phyloP scores from a whole-genome alignment of 2,113 vertebrate genomes.

The Promerops cafer region DNA sequence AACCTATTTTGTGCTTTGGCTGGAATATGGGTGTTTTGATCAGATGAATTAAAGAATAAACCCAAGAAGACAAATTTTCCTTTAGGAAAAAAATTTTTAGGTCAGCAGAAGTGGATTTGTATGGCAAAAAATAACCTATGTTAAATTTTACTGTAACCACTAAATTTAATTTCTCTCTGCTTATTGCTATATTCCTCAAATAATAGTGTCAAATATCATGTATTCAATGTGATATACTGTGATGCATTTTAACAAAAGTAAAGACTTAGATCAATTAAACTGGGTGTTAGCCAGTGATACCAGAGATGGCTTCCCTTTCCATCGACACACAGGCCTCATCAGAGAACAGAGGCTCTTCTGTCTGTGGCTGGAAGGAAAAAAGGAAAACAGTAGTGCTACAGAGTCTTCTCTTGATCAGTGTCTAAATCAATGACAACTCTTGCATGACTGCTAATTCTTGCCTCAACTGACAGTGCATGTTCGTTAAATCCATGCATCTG shows the following conservation, averaged over 20 bases:
- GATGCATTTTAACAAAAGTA: not conserved
- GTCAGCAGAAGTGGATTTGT: not conserved
- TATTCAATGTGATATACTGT: not conserved
- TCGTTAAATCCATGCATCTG: not conserved
- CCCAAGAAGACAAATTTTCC: not conserved
- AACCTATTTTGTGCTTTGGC: not conserved
- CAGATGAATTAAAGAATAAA: not conserved
- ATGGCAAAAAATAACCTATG: not conserved
- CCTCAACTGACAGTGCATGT: not conserved
- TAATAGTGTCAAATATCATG: not conserved
- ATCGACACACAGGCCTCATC: not conserved
- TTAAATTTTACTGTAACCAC: not conserved
- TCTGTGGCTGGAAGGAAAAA: not conserved
- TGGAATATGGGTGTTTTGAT: not conserved
- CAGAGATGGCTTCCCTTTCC: constrained; percentile 14
- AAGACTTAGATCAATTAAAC: not conserved
- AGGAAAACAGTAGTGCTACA: not conserved
- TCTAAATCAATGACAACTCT: constrained; percentile 24
- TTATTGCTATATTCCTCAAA: not conserved
- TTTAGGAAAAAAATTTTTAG: not conserved
- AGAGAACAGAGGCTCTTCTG: constrained; percentile 19
- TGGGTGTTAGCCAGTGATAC: not conserved
- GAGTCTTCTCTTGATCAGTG: constrained; percentile 16
- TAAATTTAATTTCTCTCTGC: not conserved
- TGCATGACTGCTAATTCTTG: constrained; percentile 24